Evolutionary conservation across 2,888 invertebrate genomes (phyloP), one percentile per base, ranked within the genome.

Genomic region (Drosophila picticornis): DNA sequence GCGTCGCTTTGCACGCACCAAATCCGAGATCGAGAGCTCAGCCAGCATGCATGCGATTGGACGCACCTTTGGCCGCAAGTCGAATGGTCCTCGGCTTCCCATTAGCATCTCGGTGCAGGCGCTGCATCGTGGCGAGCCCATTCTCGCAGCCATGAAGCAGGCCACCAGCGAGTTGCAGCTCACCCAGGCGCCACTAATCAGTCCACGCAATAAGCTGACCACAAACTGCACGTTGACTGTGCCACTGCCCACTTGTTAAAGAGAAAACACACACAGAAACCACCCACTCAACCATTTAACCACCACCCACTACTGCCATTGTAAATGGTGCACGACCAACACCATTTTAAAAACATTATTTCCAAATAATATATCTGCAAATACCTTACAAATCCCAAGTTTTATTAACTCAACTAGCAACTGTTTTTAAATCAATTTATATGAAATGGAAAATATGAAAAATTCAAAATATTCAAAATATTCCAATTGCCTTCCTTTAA

Each of bases 21-120:
- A 83, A 34, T 88, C 87, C 0, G 83, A 88, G 59, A 70, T 80
- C 1, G 83, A 90, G 19, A 78, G 58, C 56, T 69, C 80, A 13
- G 65, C 79, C 25, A 76, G 79, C 59, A 80, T 91, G 58, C 90
- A 90, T 71, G 91, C 91, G 13, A 84, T 91, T 51, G 91, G 91
- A 11, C 77, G 77, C 11, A 87, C 80, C 52, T 87, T 87, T 31
- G 88, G 86, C 4, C 84, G 88, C 27, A 87, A 80, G 38, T 72
- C 83, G 4, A 80, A 77, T 32, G 81, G 86, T 0, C 84, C 87
- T 0, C 80, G 87, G 1, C 51, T 88, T 27, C 88, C 88, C 19
- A 74, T 86, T 7, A 86, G 81, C 51, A 78, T 86, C 13, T 86
- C 87, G 7, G 88, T 88, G 22, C 87, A 88, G 66, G 86, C 88